Conservation (phyloP, 1,140 invertebrate species). For the Bursaphelenchus mucronatus region DNA sequence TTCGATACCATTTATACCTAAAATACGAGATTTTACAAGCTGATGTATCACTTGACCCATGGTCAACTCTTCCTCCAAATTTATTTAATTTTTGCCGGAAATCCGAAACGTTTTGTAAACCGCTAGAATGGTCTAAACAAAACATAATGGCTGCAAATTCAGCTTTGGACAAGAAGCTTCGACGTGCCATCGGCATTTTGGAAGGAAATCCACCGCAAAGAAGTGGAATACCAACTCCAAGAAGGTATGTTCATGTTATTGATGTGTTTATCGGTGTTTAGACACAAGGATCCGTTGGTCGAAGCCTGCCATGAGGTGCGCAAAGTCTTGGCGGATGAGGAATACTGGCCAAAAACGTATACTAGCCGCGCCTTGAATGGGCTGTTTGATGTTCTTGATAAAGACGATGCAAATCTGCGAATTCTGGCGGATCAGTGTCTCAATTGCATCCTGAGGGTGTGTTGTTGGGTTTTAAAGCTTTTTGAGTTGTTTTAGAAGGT, state of each 20-base stretch:
- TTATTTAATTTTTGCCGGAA: too few species aligned
- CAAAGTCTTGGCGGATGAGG: slow-evolving; percentile 10
- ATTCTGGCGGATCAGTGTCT: slow-evolving; percentile 20
- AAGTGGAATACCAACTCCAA: neutral
- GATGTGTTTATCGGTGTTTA: neutral
- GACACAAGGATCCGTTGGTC: slow-evolving; percentile 1
- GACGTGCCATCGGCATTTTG: slow-evolving; percentile 6
- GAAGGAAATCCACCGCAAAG: slow-evolving; percentile 6
- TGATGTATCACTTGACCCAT: too few species aligned
- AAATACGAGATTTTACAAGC: too few species aligned
- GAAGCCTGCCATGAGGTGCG: neutral
- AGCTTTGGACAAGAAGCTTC: slow-evolving; percentile 10
- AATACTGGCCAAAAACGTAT: slow-evolving; percentile 16
- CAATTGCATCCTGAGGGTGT: slow-evolving; percentile 5
- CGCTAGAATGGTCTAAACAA: too few species aligned
- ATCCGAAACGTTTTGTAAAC: too few species aligned
- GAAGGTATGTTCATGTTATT: slow-evolving; percentile 12
- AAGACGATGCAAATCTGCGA: slow-evolving; percentile 9
- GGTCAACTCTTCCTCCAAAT: too few species aligned
- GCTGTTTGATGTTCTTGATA: slow-evolving; percentile 7
- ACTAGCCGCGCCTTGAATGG: slow-evolving; percentile 8
- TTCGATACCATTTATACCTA: too few species aligned
- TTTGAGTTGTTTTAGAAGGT: neutral
- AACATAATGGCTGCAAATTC: neutral
- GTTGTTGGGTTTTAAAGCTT: neutral